Conservation (phyloP, 1,140 invertebrate genomes). For the Leptinotarsa lineolata region DNA sequence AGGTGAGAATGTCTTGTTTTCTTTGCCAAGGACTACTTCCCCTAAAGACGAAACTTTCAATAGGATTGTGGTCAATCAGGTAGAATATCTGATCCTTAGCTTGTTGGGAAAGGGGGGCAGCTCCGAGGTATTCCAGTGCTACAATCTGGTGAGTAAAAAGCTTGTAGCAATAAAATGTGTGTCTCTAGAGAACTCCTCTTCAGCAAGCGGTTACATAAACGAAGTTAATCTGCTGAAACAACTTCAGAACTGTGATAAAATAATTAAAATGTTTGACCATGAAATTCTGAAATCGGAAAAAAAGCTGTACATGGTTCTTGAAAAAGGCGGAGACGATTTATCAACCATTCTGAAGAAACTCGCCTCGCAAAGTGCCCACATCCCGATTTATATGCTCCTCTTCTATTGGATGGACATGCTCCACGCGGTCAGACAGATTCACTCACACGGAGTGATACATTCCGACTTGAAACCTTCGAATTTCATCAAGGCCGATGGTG, state of each 20-base stretch:
- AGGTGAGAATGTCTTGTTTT: slow-evolving; percentile 16
- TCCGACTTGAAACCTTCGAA: slow-evolving; percentile 97
- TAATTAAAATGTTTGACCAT: slow-evolving; percentile 86
- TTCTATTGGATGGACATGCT: slow-evolving; percentile 96
- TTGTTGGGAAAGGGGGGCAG: slow-evolving; percentile 52
- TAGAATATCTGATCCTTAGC: slow-evolving; percentile 47
- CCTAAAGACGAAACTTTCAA: slow-evolving; percentile 26
- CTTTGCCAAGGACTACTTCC: neutral
- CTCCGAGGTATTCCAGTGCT: slow-evolving; percentile 52
- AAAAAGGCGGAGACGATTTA: slow-evolving; percentile 90
- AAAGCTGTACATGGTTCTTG: slow-evolving; percentile 86
- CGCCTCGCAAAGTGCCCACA: slow-evolving; percentile 60
- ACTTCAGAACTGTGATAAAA: slow-evolving; percentile 79
- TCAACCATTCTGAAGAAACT: slow-evolving; percentile 72
- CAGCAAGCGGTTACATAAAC: slow-evolving; percentile 80
- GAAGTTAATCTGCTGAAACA: slow-evolving; percentile 86
- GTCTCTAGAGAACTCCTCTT: slow-evolving; percentile 68
- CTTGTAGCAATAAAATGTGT: slow-evolving; percentile 59
- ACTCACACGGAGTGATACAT: slow-evolving; percentile 90
- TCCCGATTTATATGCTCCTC: slow-evolving; percentile 74
- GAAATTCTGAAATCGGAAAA: slow-evolving; percentile 64
- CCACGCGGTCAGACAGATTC: slow-evolving; percentile 87
- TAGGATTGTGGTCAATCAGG: slow-evolving; percentile 44
- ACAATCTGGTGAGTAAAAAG: slow-evolving; percentile 34
- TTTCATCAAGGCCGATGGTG: slow-evolving; percentile 86